Evolutionary conservation across 2,797 vertebrate genomes (phyloP), one percentile per base, ranked within the genome.

Genomic region (Melanotaenia nigrans): DNA sequence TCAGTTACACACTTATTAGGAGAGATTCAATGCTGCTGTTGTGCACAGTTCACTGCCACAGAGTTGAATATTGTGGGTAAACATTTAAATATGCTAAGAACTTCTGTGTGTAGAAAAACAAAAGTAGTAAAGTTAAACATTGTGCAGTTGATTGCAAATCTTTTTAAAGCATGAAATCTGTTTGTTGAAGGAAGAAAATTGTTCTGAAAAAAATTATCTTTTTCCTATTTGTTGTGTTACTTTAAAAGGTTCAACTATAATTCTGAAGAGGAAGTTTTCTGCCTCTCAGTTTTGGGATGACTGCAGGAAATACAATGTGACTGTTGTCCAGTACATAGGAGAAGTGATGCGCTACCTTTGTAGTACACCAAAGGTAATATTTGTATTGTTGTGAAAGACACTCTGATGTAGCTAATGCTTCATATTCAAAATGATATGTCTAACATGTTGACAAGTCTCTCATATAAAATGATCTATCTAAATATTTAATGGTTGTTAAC

Each of bases 231-330:
- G 89, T 92, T 73, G 89, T 92, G 32, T 74, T 71, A 49, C 47
- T 69, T 62, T 63, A 75, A 16, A 59, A 92, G 91, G 90, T 5
- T 90, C 90, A 4, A 97, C 96, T 5, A 45, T 97, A 16, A 89
- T 95, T 78, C 88, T 97, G 65, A 92, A 91, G 62, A 90, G 86
- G 79, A 97, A 93, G 90, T 97, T 98, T 91, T 98, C 96, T 69
- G 94, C 95, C 70, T 96, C 95, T 61, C 94, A 95, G 77, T 97
- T 97, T 81, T 97, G 96, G 96, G 94, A 95, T 1, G 96, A 98
- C 80, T 97, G 96, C 90, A 95, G 96, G 81, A 96, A 95, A 81
- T 82, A 97, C 62, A 94, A 93, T 0, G 94, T 96, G 73, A 97
- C 96, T 0, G 93, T 95, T 30, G 90, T 97, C 75, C 96, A 96